Percentiles rank a stretch among this genome's conserved stretches.
Evolutionary conservation across 2,113 vertebrate species (phyloP).

Genomic region (Kryptolebias marmoratus): DNA sequence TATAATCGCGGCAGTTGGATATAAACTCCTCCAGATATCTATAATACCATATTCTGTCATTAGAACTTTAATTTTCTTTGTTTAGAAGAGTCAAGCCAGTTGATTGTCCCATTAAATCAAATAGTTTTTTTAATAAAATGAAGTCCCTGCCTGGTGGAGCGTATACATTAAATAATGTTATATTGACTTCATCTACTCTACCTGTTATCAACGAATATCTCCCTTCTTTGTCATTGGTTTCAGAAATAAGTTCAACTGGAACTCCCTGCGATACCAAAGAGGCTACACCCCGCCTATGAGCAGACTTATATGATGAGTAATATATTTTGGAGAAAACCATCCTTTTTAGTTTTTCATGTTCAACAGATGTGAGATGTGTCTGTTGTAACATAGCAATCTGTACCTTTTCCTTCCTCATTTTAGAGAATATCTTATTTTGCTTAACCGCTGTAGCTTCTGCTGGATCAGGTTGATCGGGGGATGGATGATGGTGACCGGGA

Average conservation of each 20-base stretch:
- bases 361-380: not conserved
- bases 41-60: not conserved
- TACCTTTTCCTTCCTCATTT: not conserved
- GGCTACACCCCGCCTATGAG: not conserved
- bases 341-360: not conserved
- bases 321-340: not conserved
- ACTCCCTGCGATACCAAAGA: not conserved
- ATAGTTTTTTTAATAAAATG: not conserved
- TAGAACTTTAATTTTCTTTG: not conserved
- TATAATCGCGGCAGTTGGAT: not conserved
- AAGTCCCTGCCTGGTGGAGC: not conserved
- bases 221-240: no score
- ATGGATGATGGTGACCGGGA: not conserved
- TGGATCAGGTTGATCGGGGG: not conserved
- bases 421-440: not conserved
- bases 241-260: no score
- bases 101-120: not conserved
- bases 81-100: not conserved
- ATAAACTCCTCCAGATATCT: no score
- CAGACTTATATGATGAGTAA: not conserved
- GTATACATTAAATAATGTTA: no score
- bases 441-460: not conserved
- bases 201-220: no score
- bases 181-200: no score
- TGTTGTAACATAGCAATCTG: not conserved